phyloP scores from a whole-genome alignment of 2,888 invertebrate species.

The Troides oblongomaculatus region DNA sequence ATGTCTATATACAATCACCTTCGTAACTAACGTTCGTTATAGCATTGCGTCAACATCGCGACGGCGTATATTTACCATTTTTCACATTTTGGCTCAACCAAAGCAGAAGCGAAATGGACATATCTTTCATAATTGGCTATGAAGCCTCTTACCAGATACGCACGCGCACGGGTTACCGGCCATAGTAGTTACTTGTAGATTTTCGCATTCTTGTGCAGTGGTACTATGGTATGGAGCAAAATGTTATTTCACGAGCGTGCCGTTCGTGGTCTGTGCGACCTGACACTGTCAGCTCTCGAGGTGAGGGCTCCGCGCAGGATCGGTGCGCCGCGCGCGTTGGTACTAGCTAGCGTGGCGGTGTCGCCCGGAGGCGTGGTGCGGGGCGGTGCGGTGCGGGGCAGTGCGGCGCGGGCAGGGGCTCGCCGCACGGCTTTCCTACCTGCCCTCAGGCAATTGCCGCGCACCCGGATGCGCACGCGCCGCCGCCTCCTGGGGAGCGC shows the following conservation, averaged over 20 bases:
- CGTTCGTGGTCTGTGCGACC: background rate
- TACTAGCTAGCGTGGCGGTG: slow-evolving; percentile 26
- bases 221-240: background rate
- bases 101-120: background rate
- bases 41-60: background rate
- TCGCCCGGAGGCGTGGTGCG: slow-evolving; percentile 21
- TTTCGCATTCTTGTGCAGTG: background rate
- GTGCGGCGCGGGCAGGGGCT: slow-evolving; percentile 41
- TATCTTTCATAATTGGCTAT: background rate
- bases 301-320: background rate
- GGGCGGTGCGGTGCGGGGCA: slow-evolving; percentile 31
- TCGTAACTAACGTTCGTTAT: background rate
- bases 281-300: no score
- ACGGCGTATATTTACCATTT: background rate
- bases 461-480: slow-evolving; percentile 55
- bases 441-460: slow-evolving; percentile 68
- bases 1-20: background rate
- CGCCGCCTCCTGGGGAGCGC: slow-evolving; percentile 45
- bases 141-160: background rate
- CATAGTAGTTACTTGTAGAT: background rate
- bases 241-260: background rate
- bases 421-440: slow-evolving; percentile 58
- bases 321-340: background rate
- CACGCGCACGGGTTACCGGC: background rate
- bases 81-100: no score